Percentiles rank a stretch among this genome's conserved stretches.
Conservation (phyloP, 1,140 invertebrate species). For the Dufourea novaeangliae region DNA sequence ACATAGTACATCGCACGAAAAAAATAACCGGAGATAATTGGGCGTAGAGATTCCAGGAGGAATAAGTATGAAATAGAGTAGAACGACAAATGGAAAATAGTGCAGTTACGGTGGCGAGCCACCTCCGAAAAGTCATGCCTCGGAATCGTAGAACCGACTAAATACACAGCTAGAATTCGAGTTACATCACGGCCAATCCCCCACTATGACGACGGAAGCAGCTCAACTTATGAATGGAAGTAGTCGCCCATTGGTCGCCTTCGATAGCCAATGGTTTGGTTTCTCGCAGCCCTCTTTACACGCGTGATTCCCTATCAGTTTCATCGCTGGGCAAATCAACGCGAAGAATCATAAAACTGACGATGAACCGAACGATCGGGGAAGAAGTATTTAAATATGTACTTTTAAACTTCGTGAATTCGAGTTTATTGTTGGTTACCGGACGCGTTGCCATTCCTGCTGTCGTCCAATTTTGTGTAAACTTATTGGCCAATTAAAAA, state of each 20-base stretch:
- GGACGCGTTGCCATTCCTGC: too few relatives aligned
- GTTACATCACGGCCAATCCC: slow-evolving; percentile 26
- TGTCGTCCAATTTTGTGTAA: too few relatives aligned
- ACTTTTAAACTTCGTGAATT: too few relatives aligned
- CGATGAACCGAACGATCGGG: too few relatives aligned
- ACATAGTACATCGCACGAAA: too few relatives aligned
- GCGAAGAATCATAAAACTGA: not conserved
- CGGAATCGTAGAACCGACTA: slow-evolving; percentile 20
- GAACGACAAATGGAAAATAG: not conserved
- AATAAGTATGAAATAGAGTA: not conserved
- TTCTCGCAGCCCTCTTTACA: slow-evolving; percentile 32
- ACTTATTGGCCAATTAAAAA: too few relatives aligned
- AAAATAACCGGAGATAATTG: too few relatives aligned
- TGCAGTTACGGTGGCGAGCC: not conserved
- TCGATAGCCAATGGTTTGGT: slow-evolving; percentile 63
- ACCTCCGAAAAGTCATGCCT: not conserved
- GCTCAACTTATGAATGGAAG: slow-evolving; percentile 75
- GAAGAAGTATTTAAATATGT: too few relatives aligned
- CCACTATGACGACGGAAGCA: slow-evolving; percentile 61
- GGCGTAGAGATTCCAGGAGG: too few relatives aligned
- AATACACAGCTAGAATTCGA: slow-evolving; percentile 34
- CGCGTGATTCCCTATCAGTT: slow-evolving; percentile 14
- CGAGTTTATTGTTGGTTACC: too few relatives aligned
- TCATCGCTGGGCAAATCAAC: slow-evolving; percentile 3
- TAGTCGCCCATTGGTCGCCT: slow-evolving; percentile 67